A percentile compares a stretch with the other conserved stretches of the same genome.
phyloP scores from a whole-genome alignment of 2,113 vertebrate genomes.

The Stigmatopora nigra region DNA sequence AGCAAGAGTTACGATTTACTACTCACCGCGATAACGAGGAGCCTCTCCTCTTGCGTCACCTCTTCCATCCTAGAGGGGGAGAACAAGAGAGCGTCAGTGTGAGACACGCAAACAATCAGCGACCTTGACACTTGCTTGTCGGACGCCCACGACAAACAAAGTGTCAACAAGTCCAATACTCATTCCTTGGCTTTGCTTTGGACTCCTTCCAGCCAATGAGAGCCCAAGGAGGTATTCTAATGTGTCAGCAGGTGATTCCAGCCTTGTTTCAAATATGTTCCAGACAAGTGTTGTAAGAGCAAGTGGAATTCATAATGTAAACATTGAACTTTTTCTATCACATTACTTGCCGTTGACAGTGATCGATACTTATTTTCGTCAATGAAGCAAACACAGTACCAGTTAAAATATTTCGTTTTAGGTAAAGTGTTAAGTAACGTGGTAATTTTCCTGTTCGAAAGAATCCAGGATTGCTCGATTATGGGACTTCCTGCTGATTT shows the following conservation, averaged over 20 bases:
- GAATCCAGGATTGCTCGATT: no score
- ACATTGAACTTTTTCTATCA: no score
- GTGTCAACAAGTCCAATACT: constrained; percentile 35
- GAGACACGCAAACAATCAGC: constrained; percentile 13
- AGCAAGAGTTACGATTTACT: constrained; percentile 9
- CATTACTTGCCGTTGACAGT: no score
- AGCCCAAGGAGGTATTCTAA: constrained; percentile 48
- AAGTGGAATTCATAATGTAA: no score
- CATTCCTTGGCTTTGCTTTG: constrained; percentile 28
- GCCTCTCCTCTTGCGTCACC: constrained; percentile 72
- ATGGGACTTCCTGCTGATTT: no score
- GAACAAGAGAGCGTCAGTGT: background rate
- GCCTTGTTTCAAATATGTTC: constrained; percentile 57
- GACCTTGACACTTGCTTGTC: constrained; percentile 12
- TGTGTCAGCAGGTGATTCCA: constrained; percentile 60
- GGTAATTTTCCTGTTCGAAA: no score
- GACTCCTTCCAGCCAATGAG: constrained; percentile 35
- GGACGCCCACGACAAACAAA: constrained; percentile 23
- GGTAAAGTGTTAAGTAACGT: no score
- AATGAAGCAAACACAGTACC: no score
- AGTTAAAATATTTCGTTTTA: no score
- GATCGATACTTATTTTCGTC: no score
- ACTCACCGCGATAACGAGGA: constrained; percentile 73
- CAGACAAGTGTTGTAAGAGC: constrained; percentile 58
- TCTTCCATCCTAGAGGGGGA: constrained; percentile 67